Evolutionary conservation across 1,140 invertebrate species (phyloP).

Genomic region (Dysdera silvatica): DNA sequence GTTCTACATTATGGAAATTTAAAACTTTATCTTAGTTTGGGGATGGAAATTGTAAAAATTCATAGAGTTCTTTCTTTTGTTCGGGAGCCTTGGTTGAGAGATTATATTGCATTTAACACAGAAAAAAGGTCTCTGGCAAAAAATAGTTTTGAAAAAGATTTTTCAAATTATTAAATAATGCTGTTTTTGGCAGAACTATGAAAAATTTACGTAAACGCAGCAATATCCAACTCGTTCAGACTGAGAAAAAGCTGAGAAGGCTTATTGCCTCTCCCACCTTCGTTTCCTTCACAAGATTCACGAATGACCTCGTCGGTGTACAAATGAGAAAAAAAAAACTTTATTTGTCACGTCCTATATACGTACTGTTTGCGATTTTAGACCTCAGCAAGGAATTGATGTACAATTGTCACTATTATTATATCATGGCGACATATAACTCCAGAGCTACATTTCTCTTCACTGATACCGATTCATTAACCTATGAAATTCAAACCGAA

Average conservation of each 20-base stretch:
- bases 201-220: constrained; percentile 6
- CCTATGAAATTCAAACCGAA: not conserved
- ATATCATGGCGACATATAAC: not conserved
- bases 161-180: constrained; percentile 2
- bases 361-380: not conserved
- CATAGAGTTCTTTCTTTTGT: not conserved
- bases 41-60: not conserved
- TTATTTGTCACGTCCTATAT: not conserved
- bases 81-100: not conserved
- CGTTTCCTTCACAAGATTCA: constrained; percentile 33
- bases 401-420: constrained; percentile 37
- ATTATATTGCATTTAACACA: not conserved
- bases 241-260: not conserved
- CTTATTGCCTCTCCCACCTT: constrained; percentile 18
- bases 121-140: not conserved
- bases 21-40: not conserved
- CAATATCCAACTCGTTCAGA: not conserved
- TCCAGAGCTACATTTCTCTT: not conserved
- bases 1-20: not conserved
- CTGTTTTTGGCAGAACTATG: constrained; percentile 1
- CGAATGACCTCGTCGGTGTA: not conserved
- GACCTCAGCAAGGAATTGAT: constrained; percentile 33
- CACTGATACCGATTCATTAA: constrained; percentile 5
- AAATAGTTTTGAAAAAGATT: constrained; percentile 10
- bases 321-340: not conserved